Conservation (phyloP, 2,888 invertebrate species). For the Drosophila buzzatii region DNA sequence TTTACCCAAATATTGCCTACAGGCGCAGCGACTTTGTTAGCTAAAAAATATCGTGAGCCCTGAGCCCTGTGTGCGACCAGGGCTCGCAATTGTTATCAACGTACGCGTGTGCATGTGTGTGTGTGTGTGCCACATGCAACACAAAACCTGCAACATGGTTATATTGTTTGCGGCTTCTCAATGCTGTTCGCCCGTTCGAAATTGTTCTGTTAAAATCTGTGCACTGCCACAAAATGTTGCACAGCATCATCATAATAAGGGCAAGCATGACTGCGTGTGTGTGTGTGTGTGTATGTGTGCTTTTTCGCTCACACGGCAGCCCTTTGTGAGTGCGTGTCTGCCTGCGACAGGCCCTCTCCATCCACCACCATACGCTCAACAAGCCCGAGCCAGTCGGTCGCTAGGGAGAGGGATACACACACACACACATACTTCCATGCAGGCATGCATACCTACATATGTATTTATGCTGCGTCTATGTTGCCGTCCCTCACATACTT, state of each 20-base stretch:
- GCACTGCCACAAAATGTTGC: slow-evolving; percentile 75
- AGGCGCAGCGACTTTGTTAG: slow-evolving; percentile 72
- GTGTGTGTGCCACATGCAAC: slow-evolving; percentile 48
- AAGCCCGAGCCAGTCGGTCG: background rate
- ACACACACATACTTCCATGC: background rate
- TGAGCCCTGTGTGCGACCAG: slow-evolving; percentile 14
- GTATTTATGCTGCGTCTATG: slow-evolving; percentile 50
- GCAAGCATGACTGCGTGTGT: slow-evolving; percentile 18
- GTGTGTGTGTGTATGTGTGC: slow-evolving; percentile 3
- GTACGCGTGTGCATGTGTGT: slow-evolving; percentile 4
- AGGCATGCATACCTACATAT: slow-evolving; percentile 6
- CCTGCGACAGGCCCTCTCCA: background rate
- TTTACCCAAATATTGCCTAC: slow-evolving; percentile 82
- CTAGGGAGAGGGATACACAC: slow-evolving; percentile 21
- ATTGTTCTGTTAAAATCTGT: slow-evolving; percentile 83
- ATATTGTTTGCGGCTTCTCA: slow-evolving; percentile 9
- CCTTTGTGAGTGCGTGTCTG: slow-evolving; percentile 19
- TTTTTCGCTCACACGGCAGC: slow-evolving; percentile 31
- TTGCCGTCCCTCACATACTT: slow-evolving; percentile 35
- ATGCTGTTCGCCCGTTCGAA: slow-evolving; percentile 70
- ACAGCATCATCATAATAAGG: slow-evolving; percentile 60
- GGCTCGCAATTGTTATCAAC: slow-evolving; percentile 37
- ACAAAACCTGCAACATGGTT: slow-evolving; percentile 65
- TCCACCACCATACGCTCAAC: background rate
- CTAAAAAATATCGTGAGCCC: slow-evolving; percentile 59